phyloP scores from a whole-genome alignment of 1,140 invertebrate species.

The Melipona quadrifasciata region DNA sequence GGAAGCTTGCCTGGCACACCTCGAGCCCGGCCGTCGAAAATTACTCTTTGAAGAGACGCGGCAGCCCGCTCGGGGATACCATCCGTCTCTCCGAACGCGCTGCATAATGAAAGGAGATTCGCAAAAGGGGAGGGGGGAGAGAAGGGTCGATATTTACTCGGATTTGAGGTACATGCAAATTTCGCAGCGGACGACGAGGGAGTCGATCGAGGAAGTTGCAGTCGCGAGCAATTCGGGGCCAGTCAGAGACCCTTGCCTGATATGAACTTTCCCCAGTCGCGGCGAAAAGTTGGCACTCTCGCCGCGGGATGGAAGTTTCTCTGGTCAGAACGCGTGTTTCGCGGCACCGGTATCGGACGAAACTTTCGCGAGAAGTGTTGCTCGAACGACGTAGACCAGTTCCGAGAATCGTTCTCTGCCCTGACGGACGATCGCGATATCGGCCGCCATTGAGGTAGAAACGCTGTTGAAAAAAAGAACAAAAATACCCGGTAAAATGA shows the following conservation, averaged over 20 bases:
- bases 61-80: neutral
- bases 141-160: neutral
- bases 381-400: conserved; percentile 16
- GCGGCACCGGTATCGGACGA: conserved; percentile 46
- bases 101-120: neutral
- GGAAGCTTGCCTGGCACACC: neutral
- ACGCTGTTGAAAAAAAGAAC: neutral
- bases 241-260: conserved; percentile 41
- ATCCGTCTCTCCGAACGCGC: neutral
- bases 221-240: conserved; percentile 41
- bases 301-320: conserved; percentile 42
- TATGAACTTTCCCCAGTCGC: conserved; percentile 44
- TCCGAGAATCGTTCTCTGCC: neutral
- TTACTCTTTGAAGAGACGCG: neutral
- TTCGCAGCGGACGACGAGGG: neutral
- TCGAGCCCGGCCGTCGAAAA: neutral
- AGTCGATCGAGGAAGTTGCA: conserved; percentile 49
- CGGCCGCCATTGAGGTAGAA: neutral
- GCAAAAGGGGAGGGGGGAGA: no score
- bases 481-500: neutral
- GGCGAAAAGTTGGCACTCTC: conserved; percentile 46
- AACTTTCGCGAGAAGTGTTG: conserved; percentile 36
- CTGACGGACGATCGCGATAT: conserved; percentile 3
- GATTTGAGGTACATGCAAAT: conserved; percentile 15
- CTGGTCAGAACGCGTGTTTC: conserved; percentile 34